Evolutionary conservation across 1,140 invertebrate species (phyloP).

Genomic region (Zaprionus gabonicus): DNA sequence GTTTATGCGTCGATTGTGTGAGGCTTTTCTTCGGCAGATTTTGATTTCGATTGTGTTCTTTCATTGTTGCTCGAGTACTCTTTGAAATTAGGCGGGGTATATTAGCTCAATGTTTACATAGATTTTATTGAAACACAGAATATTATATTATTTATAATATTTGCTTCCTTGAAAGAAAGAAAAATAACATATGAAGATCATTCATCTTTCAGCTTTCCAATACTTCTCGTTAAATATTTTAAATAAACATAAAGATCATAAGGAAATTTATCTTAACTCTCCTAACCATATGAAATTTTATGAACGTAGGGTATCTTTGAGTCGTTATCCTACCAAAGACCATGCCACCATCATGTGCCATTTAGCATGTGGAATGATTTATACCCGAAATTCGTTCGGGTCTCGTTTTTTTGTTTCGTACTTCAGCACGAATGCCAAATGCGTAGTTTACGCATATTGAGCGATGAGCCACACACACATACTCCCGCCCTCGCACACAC

Average conservation of each 20-base stretch:
- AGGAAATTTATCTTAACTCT: not conserved
- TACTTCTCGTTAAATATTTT: not conserved
- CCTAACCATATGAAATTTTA: not conserved
- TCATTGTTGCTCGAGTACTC: constrained; percentile 9
- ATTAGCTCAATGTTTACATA: not conserved
- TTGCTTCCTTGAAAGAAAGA: not conserved
- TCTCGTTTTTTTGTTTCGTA: constrained; percentile 45
- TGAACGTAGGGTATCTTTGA: not conserved
- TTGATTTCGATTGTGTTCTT: constrained; percentile 29
- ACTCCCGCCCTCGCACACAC: constrained; percentile 18
- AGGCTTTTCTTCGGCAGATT: constrained; percentile 41
- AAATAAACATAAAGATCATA: not conserved
- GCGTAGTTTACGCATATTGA: constrained; percentile 73
- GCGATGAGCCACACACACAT: constrained; percentile 33
- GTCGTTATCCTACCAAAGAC: not conserved
- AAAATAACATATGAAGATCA: no score
- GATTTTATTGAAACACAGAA: not conserved
- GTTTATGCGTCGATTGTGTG: constrained; percentile 17
- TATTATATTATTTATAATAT: not conserved
- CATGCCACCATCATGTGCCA: constrained; percentile 1
- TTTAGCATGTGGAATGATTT: constrained; percentile 71
- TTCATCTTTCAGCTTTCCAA: not conserved
- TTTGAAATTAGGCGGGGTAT: not conserved
- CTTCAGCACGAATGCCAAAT: constrained; percentile 59
- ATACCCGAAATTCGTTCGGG: constrained; percentile 59